A percentile compares a stretch with the other conserved stretches of the same genome.
These are phyloP conservation scores for Myiopsitta monachus DNA, from an alignment of 2,113 vertebrate genomes.

Conservation along the genomic window DNA sequence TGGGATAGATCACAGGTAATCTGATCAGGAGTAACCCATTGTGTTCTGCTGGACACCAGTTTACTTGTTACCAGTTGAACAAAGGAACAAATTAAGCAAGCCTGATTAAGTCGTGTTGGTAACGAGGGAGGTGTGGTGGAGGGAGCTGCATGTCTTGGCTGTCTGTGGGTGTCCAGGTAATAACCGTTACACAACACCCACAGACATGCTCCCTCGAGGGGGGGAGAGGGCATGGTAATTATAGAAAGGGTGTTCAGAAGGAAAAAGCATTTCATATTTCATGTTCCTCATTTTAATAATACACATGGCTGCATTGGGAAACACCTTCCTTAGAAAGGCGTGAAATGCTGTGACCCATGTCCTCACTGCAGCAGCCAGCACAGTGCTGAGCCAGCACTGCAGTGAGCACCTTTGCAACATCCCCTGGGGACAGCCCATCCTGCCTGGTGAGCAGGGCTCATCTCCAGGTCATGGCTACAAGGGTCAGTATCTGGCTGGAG, in stretches of 20 bases:
- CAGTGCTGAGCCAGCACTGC: not conserved
- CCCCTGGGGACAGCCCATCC: not conserved
- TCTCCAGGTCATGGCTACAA: not conserved
- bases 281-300: not conserved
- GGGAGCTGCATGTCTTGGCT: not conserved
- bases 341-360: not conserved
- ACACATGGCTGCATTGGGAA: not conserved
- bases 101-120: not conserved
- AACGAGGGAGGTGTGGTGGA: not conserved
- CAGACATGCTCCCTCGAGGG: not conserved
- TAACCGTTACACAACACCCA: not conserved
- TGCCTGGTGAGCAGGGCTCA: not conserved
- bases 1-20: not conserved
- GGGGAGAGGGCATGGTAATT: not conserved
- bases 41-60: not conserved
- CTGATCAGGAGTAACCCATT: not conserved
- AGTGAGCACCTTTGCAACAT: rapidly evolving
- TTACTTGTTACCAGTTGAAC: not conserved
- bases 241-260: not conserved
- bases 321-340: not conserved
- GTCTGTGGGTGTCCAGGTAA: not conserved
- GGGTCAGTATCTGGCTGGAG: not conserved
- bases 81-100: not conserved
- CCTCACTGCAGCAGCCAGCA: not conserved
- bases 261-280: not conserved